Base-by-base conservation (phyloP, 2,797 vertebrate species). In the Catamblyrhynchus diadema region DNA sequence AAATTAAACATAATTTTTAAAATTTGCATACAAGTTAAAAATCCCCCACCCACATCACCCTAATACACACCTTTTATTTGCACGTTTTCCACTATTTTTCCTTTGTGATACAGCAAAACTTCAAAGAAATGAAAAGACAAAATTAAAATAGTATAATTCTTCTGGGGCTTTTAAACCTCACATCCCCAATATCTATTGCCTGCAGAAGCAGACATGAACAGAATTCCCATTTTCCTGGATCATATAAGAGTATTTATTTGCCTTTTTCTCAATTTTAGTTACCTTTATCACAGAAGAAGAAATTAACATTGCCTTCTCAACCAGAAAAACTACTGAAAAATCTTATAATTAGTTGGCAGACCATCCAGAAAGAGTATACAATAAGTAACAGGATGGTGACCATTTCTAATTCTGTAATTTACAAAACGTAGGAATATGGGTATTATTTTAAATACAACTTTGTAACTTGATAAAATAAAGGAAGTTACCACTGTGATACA, bases 21-120 rank as follows among this genome's bases (percentile, higher is more conserved):
- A 1, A 10, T 57, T 47, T 30, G 14, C 14, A 37, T n/a, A 54
- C 8, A 69, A 32, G 19, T 27, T 35, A 59, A 72, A 39, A 51
- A 39, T 23, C 9, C 4, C 2, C 7, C 12, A 42, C 4, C 6
- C 7, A 39, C 1, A 2, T 69, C 50, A 67, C 13, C 8, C 3
- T 11, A 21, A 60, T 37, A n/a, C 2, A 47, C 3, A 33, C 6
- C 2, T 62, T 30, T 22, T 16, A 6, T 18, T 4, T 35, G 17
- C 24, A 70, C 4, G 0, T 9, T 47, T 71, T 57, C 23, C 14
- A 37, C 21, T 45, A 10, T 33, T 66, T 13, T 57, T 67, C 20
- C 12, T 44, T 9, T 6, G 1, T 33, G 13, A 27, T 4, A 45
- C 9, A 67, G 14, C 2, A 74, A 81, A 83, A 70, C 10, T 47